phyloP scores from a whole-genome alignment of 1,140 invertebrate genomes.

The Euschistus heros region DNA sequence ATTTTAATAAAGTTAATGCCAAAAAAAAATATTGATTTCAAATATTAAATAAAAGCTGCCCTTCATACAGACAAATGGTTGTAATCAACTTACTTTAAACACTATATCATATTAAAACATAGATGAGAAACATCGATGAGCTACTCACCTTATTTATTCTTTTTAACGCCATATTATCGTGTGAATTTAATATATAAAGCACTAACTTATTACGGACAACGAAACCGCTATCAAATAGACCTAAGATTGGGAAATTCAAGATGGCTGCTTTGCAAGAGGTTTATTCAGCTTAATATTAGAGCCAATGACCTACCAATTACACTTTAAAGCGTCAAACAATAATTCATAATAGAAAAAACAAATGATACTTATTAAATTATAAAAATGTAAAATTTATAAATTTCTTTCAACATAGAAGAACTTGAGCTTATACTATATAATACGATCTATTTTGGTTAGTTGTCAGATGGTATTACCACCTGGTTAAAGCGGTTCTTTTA shows the following conservation, averaged over 20 bases:
- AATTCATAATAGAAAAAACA: no score
- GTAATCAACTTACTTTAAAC: background rate
- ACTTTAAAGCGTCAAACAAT: no score
- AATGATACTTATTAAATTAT: no score
- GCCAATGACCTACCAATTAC: constrained; percentile 24
- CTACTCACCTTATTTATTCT: constrained; percentile 87
- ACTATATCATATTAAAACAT: constrained; percentile 8
- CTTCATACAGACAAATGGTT: background rate
- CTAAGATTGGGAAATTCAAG: constrained; percentile 46
- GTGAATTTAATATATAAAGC: constrained; percentile 43
- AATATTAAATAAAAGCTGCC: constrained; percentile 15
- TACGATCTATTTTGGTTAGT: no score
- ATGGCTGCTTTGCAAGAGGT: constrained; percentile 36
- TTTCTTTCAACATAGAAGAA: no score
- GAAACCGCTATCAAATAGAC: constrained; percentile 43
- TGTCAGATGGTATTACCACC: no score
- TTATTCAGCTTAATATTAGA: constrained; percentile 18
- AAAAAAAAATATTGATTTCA: constrained; percentile 6
- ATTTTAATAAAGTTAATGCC: background rate
- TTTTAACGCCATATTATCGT: constrained; percentile 79
- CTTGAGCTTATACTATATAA: no score
- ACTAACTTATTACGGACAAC: constrained; percentile 39
- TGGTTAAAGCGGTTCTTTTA: no score
- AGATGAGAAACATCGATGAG: background rate
- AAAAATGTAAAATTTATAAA: no score